phyloP scores from a whole-genome alignment of 2,113 vertebrate species.

The Brevimyrus niger region DNA sequence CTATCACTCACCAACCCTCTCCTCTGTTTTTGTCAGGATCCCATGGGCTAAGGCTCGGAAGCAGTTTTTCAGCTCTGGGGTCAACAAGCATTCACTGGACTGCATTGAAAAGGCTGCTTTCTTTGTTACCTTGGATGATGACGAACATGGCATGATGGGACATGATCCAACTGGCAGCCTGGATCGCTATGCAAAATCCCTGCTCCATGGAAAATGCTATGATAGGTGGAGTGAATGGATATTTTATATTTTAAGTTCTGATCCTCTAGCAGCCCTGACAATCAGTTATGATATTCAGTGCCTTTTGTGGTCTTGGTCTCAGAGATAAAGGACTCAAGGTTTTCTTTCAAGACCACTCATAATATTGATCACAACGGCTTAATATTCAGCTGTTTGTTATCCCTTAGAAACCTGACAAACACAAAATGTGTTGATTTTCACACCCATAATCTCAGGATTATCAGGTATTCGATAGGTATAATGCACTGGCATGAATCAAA shows the following conservation, averaged over 20 bases:
- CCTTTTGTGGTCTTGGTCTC: too few relatives aligned
- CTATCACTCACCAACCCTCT: neutral
- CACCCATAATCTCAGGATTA: too few relatives aligned
- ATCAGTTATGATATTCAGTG: too few relatives aligned
- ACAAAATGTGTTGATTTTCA: too few relatives aligned
- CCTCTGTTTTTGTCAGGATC: conserved; percentile 53
- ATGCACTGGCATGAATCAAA: too few relatives aligned
- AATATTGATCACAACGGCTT: too few relatives aligned
- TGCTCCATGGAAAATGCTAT: conserved; percentile 76
- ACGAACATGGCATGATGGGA: conserved; percentile 64
- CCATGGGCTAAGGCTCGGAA: conserved; percentile 72
- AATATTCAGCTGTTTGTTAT: too few relatives aligned
- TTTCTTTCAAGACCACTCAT: too few relatives aligned
- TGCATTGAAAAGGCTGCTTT: conserved; percentile 76
- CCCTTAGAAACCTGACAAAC: too few relatives aligned
- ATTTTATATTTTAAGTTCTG: neutral
- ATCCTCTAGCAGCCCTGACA: too few relatives aligned
- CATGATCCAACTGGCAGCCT: conserved; percentile 63
- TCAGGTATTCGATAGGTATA: too few relatives aligned
- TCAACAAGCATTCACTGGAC: conserved; percentile 66
- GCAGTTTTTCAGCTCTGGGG: conserved; percentile 59
- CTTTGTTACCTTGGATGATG: conserved; percentile 72
- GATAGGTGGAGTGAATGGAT: conserved; percentile 62
- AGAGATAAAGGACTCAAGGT: too few relatives aligned
- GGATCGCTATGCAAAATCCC: conserved; percentile 70